phyloP scores from a whole-genome alignment of 2,113 vertebrate species.

The Okapia johnstoni region DNA sequence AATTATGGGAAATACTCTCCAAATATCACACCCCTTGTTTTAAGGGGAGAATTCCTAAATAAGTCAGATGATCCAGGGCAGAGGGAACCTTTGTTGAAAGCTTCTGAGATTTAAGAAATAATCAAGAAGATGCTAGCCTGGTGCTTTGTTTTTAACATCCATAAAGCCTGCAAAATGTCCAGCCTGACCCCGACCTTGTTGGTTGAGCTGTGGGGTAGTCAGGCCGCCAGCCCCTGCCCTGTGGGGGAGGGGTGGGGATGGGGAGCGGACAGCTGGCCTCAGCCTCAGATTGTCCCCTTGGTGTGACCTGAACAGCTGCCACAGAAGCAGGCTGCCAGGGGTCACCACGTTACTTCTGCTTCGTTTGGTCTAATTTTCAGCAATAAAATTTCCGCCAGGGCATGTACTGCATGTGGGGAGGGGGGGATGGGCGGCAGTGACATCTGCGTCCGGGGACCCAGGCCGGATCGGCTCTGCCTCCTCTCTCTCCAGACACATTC shows the following conservation, averaged over 20 bases:
- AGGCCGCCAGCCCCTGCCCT: neutral
- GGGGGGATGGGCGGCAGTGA: neutral
- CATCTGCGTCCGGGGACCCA: neutral
- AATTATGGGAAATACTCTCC: neutral
- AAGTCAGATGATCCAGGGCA: neutral
- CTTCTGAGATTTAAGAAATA: neutral
- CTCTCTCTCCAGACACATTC: neutral
- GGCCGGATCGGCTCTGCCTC: neutral
- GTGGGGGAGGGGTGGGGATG: fast-evolving
- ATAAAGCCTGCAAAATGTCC: neutral
- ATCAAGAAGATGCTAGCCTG: neutral
- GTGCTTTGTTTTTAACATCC: neutral
- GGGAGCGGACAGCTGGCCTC: neutral
- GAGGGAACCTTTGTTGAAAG: neutral
- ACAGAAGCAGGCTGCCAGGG: neutral
- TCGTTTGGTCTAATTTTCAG: neutral
- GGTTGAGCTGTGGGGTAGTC: neutral
- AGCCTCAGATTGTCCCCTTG: neutral
- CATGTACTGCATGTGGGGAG: fast-evolving
- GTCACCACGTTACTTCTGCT: neutral
- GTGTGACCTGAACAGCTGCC: neutral
- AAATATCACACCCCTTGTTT: neutral
- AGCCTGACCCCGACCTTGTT: neutral
- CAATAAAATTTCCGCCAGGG: neutral
- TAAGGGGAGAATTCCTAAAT: neutral